These are phyloP conservation scores for Gambusia yucatana DNA, from an alignment of 2,797 vertebrate species.

Conservation along the genomic window DNA sequence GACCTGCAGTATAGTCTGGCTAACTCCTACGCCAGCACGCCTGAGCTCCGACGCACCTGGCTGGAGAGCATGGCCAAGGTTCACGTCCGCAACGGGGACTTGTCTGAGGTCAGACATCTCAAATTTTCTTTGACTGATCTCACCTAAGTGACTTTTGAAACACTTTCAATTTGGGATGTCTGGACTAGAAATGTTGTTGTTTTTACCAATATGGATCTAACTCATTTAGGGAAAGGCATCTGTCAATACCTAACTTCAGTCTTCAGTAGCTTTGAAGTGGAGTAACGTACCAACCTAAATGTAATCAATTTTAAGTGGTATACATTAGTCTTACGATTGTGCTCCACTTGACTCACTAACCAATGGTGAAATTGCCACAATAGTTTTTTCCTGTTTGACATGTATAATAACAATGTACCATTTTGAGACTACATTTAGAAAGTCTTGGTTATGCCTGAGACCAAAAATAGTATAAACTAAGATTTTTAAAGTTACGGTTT, in stretches of 20 bases:
- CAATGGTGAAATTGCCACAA: background rate
- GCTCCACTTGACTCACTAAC: background rate
- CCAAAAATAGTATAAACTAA: background rate
- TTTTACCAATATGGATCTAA: background rate
- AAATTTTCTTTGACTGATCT: background rate
- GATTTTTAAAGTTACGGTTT: background rate
- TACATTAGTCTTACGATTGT: background rate
- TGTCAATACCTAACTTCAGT: background rate
- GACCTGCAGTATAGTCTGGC: slow-evolving; percentile 98
- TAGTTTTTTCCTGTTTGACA: background rate
- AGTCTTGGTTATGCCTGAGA: background rate
- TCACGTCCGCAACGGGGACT: slow-evolving; percentile 96
- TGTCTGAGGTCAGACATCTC: slow-evolving; percentile 87
- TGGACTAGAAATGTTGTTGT: background rate
- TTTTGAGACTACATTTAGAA: background rate
- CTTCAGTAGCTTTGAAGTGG: background rate
- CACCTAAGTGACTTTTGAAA: slow-evolving; percentile 3
- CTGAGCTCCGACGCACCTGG: slow-evolving; percentile 97
- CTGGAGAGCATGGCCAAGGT: slow-evolving; percentile 98
- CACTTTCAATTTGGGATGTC: background rate
- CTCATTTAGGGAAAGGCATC: background rate
- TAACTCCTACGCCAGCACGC: slow-evolving; percentile 97
- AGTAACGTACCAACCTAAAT: background rate
- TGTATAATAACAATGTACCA: background rate
- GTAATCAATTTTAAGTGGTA: background rate